These are phyloP conservation scores for Upupa epops DNA, from an alignment of 2,113 vertebrate species.

Conservation along the genomic window DNA sequence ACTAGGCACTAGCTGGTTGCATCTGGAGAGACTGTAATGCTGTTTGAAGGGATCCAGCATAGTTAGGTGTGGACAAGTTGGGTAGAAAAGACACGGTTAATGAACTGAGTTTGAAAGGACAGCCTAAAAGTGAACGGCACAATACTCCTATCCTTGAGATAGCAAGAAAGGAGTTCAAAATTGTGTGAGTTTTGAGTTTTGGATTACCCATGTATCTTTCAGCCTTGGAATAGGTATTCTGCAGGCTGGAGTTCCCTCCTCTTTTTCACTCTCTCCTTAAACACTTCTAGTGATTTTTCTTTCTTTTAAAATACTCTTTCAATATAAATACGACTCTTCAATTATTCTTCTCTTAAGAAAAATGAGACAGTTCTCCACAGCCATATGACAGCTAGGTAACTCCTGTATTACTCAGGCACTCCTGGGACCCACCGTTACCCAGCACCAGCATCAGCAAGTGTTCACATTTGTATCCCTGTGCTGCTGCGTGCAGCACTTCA, in stretches of 20 bases:
- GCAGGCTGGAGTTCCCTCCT: background rate
- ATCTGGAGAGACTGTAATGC: too few species aligned
- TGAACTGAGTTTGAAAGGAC: background rate
- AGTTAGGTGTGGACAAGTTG: background rate
- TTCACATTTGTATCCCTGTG: background rate
- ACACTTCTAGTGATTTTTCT: background rate
- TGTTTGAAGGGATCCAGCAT: background rate
- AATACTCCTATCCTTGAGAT: background rate
- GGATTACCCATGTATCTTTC: background rate
- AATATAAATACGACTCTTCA: background rate
- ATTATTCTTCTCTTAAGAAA: constrained; percentile 21
- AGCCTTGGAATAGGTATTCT: background rate
- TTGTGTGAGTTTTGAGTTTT: background rate
- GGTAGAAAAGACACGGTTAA: background rate
- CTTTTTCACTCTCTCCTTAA: background rate
- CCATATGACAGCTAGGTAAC: constrained; percentile 36
- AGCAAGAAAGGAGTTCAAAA: background rate
- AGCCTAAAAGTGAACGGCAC: background rate
- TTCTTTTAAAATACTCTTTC: background rate
- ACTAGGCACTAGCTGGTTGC: too few species aligned
- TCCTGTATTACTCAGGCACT: background rate
- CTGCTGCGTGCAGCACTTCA: background rate
- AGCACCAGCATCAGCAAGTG: background rate
- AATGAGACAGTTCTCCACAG: constrained; percentile 81
- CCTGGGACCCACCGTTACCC: background rate